Evolutionary conservation across 2,888 invertebrate species (phyloP).

Genomic region (Andrena flavipes): DNA sequence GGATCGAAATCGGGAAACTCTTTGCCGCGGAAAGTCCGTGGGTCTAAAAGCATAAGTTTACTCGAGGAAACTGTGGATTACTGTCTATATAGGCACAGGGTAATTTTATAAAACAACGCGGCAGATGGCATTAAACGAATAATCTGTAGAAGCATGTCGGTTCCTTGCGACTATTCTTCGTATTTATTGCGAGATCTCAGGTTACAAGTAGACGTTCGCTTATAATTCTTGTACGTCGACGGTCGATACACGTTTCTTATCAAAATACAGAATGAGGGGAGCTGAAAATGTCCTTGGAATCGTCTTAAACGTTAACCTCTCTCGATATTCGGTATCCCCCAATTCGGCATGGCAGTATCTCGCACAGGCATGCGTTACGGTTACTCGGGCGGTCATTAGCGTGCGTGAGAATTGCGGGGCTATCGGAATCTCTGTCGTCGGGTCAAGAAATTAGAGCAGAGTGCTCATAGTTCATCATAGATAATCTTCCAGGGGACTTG

Average conservation of each 20-base stretch:
- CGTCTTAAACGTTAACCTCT: background rate
- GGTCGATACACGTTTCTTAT: background rate
- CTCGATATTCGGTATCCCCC: background rate
- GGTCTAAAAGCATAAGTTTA: too few species aligned
- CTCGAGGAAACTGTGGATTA: too few species aligned
- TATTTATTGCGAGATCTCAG: slow-evolving; percentile 24
- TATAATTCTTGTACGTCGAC: slow-evolving; percentile 3
- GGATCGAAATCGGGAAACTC: too few species aligned
- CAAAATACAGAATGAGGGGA: background rate
- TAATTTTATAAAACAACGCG: background rate
- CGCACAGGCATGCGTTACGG: background rate
- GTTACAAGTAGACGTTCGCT: slow-evolving; percentile 14
- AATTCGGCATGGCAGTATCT: background rate
- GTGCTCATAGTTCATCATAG: background rate
- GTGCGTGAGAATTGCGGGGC: background rate
- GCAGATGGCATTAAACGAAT: too few species aligned
- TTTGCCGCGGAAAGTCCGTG: too few species aligned
- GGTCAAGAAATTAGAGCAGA: background rate
- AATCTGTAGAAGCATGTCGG: too few species aligned
- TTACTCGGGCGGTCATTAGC: too few species aligned
- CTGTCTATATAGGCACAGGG: background rate
- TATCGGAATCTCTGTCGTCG: background rate
- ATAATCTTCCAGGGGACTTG: background rate
- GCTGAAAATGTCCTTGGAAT: too few species aligned
- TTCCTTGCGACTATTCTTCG: background rate